Percentiles rank a stretch among this genome's conserved stretches.
phyloP scores from a whole-genome alignment of 2,888 invertebrate genomes.

The Dendrolimus houi region DNA sequence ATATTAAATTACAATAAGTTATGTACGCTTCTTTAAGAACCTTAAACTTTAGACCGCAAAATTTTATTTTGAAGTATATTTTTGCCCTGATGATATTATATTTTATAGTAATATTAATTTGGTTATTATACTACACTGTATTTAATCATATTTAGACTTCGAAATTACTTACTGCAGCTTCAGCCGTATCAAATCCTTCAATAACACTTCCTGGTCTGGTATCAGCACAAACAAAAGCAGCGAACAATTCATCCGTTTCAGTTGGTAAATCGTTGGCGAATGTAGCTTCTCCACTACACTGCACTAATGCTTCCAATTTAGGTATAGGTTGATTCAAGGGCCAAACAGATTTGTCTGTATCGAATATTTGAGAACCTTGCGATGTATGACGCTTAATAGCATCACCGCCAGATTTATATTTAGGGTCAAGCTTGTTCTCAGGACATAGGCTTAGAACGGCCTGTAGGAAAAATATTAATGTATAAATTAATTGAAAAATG shows the following conservation, averaged over 20 bases:
- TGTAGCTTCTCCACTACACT: slow-evolving; percentile 84
- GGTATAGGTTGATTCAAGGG: slow-evolving; percentile 86
- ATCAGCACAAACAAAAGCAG: slow-evolving; percentile 80
- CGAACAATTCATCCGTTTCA: slow-evolving; percentile 81
- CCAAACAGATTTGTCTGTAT: slow-evolving; percentile 81
- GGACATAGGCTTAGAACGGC: slow-evolving; percentile 76
- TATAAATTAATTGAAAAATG: too few species aligned
- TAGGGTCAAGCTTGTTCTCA: slow-evolving; percentile 53
- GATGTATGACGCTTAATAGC: slow-evolving; percentile 79
- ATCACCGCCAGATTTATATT: slow-evolving; percentile 74
- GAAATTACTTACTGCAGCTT: slow-evolving; percentile 77
- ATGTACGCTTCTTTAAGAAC: too few species aligned
- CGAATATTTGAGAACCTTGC: slow-evolving; percentile 81
- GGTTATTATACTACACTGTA: too few species aligned
- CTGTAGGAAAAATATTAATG: slow-evolving; percentile 18
- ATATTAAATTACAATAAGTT: too few species aligned
- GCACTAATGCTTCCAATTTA: slow-evolving; percentile 83
- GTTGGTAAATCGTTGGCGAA: slow-evolving; percentile 85
- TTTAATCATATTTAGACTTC: too few species aligned
- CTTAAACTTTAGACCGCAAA: too few species aligned
- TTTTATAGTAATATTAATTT: too few species aligned
- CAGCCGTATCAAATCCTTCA: slow-evolving; percentile 76
- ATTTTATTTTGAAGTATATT: too few species aligned
- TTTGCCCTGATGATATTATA: too few species aligned
- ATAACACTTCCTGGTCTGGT: slow-evolving; percentile 74